Evolutionary conservation across 2,888 invertebrate genomes (phyloP).

Genomic region (Tetragonisca angustula): DNA sequence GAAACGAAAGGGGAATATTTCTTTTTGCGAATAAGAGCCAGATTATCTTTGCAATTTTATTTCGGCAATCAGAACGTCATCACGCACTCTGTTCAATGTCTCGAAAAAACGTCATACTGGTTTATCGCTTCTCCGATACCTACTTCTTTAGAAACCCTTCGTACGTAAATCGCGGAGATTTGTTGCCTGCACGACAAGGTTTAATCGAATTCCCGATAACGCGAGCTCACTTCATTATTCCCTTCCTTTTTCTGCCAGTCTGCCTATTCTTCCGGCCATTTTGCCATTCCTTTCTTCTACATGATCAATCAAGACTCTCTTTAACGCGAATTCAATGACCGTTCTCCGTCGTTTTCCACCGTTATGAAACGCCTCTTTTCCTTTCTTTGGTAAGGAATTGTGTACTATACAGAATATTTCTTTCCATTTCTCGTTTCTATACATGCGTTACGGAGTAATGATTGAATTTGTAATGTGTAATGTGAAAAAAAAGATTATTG

Average conservation of each 20-base stretch:
- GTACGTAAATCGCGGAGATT: slow-evolving; percentile 53
- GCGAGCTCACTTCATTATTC: not conserved
- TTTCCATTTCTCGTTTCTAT: not conserved
- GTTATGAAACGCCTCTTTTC: not conserved
- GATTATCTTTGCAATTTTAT: not conserved
- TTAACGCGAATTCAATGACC: not conserved
- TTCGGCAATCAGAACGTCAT: not conserved
- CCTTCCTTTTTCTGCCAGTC: not conserved
- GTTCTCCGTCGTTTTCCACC: not conserved
- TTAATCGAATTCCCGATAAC: slow-evolving; percentile 53
- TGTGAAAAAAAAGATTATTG: no score
- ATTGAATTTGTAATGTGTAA: not conserved
- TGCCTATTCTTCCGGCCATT: not conserved
- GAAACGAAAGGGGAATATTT: not conserved
- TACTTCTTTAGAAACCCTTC: slow-evolving; percentile 55
- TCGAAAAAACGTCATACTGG: slow-evolving; percentile 43
- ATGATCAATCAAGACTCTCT: not conserved
- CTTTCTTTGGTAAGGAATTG: not conserved
- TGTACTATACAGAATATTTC: not conserved
- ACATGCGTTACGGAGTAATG: not conserved
- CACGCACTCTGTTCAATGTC: slow-evolving; percentile 14
- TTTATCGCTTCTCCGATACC: slow-evolving; percentile 51
- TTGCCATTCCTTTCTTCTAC: not conserved
- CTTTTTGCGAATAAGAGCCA: no score
- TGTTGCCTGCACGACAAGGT: slow-evolving; percentile 49